These are phyloP conservation scores for Albula goreensis DNA, from an alignment of 2,113 vertebrate genomes.

Conservation along the genomic window DNA sequence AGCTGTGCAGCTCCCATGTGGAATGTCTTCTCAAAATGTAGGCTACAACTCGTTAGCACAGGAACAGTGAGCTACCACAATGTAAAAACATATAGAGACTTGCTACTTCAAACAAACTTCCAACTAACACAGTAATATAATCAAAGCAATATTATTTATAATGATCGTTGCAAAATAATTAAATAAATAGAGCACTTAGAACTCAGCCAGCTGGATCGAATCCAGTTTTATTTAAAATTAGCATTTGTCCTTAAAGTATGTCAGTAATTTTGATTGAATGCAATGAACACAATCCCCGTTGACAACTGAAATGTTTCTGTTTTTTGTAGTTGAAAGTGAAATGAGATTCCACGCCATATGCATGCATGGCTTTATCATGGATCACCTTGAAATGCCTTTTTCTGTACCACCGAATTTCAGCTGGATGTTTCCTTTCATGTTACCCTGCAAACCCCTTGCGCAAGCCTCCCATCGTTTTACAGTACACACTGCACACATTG, in stretches of 20 bases:
- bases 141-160: background rate
- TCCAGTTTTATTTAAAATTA: background rate
- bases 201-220: background rate
- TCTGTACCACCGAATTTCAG: background rate
- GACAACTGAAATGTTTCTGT: background rate
- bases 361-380: background rate
- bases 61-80: background rate
- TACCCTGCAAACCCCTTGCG: background rate
- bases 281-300: background rate
- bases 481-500: background rate
- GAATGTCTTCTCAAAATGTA: background rate
- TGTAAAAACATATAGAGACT: background rate
- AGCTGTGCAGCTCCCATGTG: background rate
- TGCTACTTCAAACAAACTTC: background rate
- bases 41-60: background rate
- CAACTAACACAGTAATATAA: background rate
- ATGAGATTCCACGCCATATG: background rate
- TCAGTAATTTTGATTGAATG: background rate
- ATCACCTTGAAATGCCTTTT: conserved; percentile 2
- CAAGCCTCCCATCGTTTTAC: background rate
- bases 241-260: background rate
- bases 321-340: background rate
- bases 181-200: background rate
- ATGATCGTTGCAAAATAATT: background rate
- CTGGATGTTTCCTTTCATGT: background rate